Evolutionary conservation across 2,113 vertebrate genomes (phyloP), one percentile per base, ranked within the genome.

Genomic region (Condylura cristata): DNA sequence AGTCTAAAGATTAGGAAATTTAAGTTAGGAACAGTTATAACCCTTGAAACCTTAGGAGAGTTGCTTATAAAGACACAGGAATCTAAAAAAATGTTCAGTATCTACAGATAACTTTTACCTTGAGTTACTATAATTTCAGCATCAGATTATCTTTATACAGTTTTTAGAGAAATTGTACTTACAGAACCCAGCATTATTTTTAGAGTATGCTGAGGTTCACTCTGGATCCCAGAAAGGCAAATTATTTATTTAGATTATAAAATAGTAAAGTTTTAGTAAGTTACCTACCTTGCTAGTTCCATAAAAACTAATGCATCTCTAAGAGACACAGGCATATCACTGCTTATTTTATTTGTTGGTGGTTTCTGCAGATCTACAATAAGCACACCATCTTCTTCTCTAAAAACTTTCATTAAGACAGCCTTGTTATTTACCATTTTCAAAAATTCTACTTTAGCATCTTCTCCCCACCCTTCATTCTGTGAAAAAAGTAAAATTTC

Each of bases 311-410:
- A 98, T 14, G 99, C 98, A 95, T 99, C 99, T 93, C 98, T 98
- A 91, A 99, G 93, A 80, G 99, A 99, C 58, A 98, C 70, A 30
- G 99, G 98, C 83, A 98, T 95, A 34, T 98, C 97, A 95, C 65
- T 98, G 72, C 90, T 97, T 34, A 97, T 97, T 97, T 98, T 98
- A 95, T 98, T 98, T 96, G 97, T 95, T 8, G 98, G 97, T 79
- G 98, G 97, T 96, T 99, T 99, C 92, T 97, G 98, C 60, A 99
- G 98, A 97, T 99, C 99, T 96, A 99, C 99, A 97, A 99, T 97
- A 86, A 99, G 98, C 17, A 98, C 93, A 53, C 98, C 98, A 96
- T 98, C 86, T 63, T 99, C 99, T 96, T 99, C 97, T 96, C 98
- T 97, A 91, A 99, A 97, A 84, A 98, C 61, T 61, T 97, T 97